Conservation (phyloP, 2,113 vertebrate genomes). For the Caranx melampygus region DNA sequence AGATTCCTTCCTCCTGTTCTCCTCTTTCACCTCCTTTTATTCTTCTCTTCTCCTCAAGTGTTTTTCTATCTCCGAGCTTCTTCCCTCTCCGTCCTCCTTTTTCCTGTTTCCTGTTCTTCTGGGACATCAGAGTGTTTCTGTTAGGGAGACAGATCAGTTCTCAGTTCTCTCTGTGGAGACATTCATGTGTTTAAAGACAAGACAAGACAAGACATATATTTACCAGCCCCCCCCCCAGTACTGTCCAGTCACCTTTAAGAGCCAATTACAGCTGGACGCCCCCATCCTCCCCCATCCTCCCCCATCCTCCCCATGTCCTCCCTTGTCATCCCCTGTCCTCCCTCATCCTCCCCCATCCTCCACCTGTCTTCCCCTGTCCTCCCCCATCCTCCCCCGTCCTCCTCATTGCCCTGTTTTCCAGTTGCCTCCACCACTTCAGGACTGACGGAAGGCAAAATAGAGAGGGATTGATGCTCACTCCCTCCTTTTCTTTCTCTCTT, state of each 20-base stretch:
- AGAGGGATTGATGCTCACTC: not conserved
- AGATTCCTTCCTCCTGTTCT: not conserved
- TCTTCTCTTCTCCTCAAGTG: not conserved
- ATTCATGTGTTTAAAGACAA: too few species aligned
- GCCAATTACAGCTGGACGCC: conserved; percentile 13
- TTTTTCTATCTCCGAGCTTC: not conserved
- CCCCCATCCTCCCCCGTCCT: conserved; percentile 7
- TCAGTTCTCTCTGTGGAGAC: too few species aligned
- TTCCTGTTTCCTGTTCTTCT: not conserved
- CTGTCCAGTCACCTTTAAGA: conserved; percentile 40
- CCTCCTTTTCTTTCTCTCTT: not conserved
- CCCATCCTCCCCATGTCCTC: too few species aligned
- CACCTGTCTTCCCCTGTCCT: too few species aligned
- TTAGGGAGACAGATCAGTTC: too few species aligned
- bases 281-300: not conserved
- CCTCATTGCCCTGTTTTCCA: conserved; percentile 28
- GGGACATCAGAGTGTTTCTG: not conserved
- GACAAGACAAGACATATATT: too few species aligned
- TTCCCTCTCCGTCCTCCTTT: not conserved
- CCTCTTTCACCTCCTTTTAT: not conserved
- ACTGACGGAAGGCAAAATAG: conserved; percentile 12
- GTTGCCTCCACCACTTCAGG: not conserved
- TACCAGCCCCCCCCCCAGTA: not conserved
- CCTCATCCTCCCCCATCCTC: not conserved
- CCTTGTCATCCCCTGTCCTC: too few species aligned